Evolutionary conservation across 2,888 invertebrate species (phyloP).

Genomic region (Macaria liturata): DNA sequence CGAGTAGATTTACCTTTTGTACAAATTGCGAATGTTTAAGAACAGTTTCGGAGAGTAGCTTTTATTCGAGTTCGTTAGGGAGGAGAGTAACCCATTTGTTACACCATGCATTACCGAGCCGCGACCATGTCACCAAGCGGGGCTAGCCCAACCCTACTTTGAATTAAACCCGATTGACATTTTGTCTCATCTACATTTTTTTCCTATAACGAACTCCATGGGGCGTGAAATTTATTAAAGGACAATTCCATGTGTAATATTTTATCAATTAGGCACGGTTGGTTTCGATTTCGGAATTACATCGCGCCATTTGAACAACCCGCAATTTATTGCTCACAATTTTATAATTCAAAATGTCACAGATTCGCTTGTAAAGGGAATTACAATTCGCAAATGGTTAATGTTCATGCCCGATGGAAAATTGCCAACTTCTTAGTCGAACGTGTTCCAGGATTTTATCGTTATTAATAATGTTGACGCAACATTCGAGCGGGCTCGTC

Average conservation of each 20-base stretch:
- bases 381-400: constrained; percentile 50
- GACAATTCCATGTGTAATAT: constrained; percentile 67
- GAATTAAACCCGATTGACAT: constrained; percentile 68
- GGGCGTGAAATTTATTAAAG: constrained; percentile 75
- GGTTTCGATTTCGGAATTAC: constrained; percentile 68
- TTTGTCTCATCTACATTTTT: constrained; percentile 76
- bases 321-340: constrained; percentile 62
- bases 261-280: constrained; percentile 76
- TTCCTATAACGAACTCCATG: constrained; percentile 63
- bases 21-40: constrained; percentile 6
- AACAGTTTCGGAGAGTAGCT: not conserved
- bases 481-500: constrained; percentile 21
- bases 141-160: constrained; percentile 42
- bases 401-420: constrained; percentile 44
- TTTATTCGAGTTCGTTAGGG: constrained; percentile 10
- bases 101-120: constrained; percentile 22
- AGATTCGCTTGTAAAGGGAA: constrained; percentile 48
- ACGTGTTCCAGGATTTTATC: constrained; percentile 33
- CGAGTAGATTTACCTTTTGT: constrained; percentile 16
- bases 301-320: constrained; percentile 61
- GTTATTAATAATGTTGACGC: constrained; percentile 32
- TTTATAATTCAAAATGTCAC: constrained; percentile 62
- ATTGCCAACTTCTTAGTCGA: constrained; percentile 33
- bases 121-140: constrained; percentile 27
- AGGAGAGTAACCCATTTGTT: constrained; percentile 24